phyloP scores from a whole-genome alignment of 2,113 vertebrate genomes.

The Anthoscopus minutus region DNA sequence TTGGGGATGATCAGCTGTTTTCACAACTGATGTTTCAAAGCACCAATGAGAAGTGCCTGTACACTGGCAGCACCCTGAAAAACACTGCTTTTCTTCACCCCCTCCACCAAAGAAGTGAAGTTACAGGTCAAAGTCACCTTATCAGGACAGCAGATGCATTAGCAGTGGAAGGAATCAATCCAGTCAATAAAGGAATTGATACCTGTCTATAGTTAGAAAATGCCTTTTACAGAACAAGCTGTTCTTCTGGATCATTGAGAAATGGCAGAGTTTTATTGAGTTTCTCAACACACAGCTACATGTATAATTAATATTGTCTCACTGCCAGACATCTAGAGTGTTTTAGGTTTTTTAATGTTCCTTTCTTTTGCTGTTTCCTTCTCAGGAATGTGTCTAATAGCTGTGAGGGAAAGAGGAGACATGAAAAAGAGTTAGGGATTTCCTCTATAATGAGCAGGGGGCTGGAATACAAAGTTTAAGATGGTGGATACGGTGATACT shows the following conservation, averaged over 20 bases:
- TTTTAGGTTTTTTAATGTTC: neutral
- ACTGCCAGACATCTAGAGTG: neutral
- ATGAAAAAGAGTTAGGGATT: neutral
- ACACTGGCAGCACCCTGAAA: neutral
- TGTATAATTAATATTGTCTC: neutral
- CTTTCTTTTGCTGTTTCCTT: neutral
- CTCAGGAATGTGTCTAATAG: neutral
- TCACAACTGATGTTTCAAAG: neutral
- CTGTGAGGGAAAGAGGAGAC: neutral
- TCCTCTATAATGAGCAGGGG: neutral
- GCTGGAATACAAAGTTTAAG: neutral
- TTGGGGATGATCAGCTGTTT: neutral
- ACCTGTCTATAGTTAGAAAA: slow-evolving; percentile 26
- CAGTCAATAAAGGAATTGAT: slow-evolving; percentile 19
- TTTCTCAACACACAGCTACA: neutral
- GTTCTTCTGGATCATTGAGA: neutral
- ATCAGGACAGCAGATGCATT: neutral
- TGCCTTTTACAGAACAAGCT: neutral
- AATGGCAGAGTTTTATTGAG: neutral
- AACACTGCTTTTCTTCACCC: neutral
- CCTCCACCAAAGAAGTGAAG: neutral
- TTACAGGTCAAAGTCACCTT: neutral
- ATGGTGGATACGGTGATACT: neutral
- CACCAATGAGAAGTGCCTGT: neutral
- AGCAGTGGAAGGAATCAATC: neutral